Evolutionary conservation across 2,113 vertebrate genomes (phyloP), one percentile per base, ranked within the genome.

Genomic region (Salminus brasiliensis): DNA sequence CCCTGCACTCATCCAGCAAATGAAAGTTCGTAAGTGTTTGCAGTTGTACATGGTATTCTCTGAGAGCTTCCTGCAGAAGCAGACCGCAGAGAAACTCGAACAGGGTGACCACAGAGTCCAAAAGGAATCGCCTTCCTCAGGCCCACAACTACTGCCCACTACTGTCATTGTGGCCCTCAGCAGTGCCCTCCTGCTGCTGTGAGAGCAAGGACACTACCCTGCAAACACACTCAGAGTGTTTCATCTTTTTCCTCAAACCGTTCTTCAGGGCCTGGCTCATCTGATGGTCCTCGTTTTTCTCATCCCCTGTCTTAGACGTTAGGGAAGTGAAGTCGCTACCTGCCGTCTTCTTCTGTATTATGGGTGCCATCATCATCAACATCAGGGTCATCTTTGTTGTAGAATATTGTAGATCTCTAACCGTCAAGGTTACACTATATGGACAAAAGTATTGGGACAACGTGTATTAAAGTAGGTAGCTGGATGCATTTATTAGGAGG

Each of bases 1-100:
- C 53, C 93, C 92, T 0, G 91, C 88, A 18, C 85, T 93, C 57
- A 90, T 92, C 3, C 70, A 88, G 23, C 92, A 93, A 85, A 11
- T 92, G 69, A 92, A 91, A 72, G 78, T 78, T 16, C 87, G 73
- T 47, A 91, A 73, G 41, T 93, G 92, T 59, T 43, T 91, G 18
- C 86, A 91, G 74, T 72, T 84, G 25, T 94, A 91, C 83, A 76
- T 92, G 18, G 78, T 57, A 49, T 85, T 89, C 75, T 87, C 87
- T 6, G 90, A 90, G 25, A 59, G 34, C 9, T 86, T 77, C 41
- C 82, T 92, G 45, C 0, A 91, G 30, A 90, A 78, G 13, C 85
- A 86, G 67, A 88, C 87, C 25, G 53, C 81, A 47, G 21, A 65
- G 25, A 6, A 2, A 11, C 34, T 47, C n/a, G 21, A 6, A 27